These are phyloP conservation scores for Agrilus mali DNA, from an alignment of 2,888 invertebrate species.

Conservation along the genomic window DNA sequence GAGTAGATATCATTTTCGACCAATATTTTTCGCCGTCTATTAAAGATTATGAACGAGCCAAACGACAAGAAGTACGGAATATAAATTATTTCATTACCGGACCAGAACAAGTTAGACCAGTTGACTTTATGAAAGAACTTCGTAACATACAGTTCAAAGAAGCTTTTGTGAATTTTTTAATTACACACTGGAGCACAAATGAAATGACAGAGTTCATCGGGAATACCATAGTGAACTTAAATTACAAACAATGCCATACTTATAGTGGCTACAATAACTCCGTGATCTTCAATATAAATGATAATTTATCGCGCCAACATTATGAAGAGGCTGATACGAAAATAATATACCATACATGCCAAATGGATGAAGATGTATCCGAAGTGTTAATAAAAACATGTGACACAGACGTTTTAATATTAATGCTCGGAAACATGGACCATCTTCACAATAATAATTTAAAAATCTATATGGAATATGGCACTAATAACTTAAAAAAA, in stretches of 20 bases:
- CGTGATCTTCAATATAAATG: conserved; percentile 5
- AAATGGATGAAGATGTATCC: too few relatives aligned
- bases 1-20: conserved; percentile 17
- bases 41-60: conserved; percentile 10
- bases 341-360: conserved; percentile 11
- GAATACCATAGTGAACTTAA: conserved; percentile 7
- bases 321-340: conserved; percentile 15
- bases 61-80: conserved; percentile 4
- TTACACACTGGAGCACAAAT: conserved; percentile 9
- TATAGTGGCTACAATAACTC: conserved; percentile 9
- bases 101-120: conserved; percentile 6
- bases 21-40: conserved; percentile 13
- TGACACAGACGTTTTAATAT: too few relatives aligned
- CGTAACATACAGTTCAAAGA: conserved; percentile 10
- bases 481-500: too few relatives aligned
- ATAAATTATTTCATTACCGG: conserved; percentile 7
- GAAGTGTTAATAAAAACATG: too few relatives aligned
- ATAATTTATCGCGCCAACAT: conserved; percentile 8
- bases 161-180: conserved; percentile 10
- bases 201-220: conserved; percentile 12
- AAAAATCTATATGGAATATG: too few relatives aligned
- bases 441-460: too few relatives aligned
- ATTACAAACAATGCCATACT: conserved; percentile 11
- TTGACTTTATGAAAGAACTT: conserved; percentile 2
- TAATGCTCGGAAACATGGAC: too few relatives aligned